Conservation (phyloP, 2,888 invertebrate genomes). For the Polymixis lichenea region DNA sequence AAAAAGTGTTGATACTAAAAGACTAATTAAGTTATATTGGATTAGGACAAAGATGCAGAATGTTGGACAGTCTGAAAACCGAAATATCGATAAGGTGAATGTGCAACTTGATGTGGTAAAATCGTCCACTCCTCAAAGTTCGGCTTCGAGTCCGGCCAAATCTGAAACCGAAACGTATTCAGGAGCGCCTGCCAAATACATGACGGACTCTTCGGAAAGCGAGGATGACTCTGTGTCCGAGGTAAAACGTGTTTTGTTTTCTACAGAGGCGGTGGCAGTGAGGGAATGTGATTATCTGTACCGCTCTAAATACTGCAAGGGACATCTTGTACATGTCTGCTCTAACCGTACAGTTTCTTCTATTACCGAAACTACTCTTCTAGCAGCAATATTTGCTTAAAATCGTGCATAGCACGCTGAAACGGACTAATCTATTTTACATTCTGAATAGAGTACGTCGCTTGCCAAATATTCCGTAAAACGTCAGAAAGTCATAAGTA, state of each 20-base stretch:
- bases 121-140: conserved; percentile 96
- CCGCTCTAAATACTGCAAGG: conserved; percentile 92
- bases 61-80: conserved; percentile 96
- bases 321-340: conserved; percentile 92
- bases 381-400: conserved; percentile 73
- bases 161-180: conserved; percentile 97
- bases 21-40: conserved; percentile 90
- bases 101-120: conserved; percentile 93
- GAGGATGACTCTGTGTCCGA: conserved; percentile 99
- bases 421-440: conserved; percentile 82
- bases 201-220: conserved; percentile 98
- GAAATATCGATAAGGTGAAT: conserved; percentile 95
- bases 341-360: conserved; percentile 83
- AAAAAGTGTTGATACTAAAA: conserved; percentile 90
- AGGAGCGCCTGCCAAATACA: conserved; percentile 96
- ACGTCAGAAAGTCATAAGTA: conserved; percentile 90
- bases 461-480: conserved; percentile 91
- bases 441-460: conserved; percentile 86
- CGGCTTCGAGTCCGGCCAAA: conserved; percentile 95
- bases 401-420: conserved; percentile 81
- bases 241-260: conserved; percentile 93
- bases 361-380: conserved; percentile 76
- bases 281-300: conserved; percentile 90
- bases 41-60: conserved; percentile 97
- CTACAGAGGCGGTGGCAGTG: conserved; percentile 89